Evolutionary conservation across 1,140 invertebrate genomes (phyloP).

Genomic region (Subanguina moxae): DNA sequence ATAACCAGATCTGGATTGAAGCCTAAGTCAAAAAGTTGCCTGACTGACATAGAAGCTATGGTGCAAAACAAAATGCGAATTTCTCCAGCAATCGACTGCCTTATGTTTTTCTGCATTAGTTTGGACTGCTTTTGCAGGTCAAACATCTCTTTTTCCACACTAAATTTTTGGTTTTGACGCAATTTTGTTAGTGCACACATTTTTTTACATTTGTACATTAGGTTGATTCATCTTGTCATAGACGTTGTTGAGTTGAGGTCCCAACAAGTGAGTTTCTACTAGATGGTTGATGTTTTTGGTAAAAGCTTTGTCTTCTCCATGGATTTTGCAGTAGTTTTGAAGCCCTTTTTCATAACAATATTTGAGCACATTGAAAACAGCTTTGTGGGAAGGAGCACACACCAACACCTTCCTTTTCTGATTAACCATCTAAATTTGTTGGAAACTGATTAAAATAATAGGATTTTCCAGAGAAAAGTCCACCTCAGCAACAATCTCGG

Average conservation of each 20-base stretch:
- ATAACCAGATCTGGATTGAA: slow-evolving; percentile 8
- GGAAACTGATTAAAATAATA: background rate
- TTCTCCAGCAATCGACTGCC: background rate
- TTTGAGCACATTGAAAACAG: slow-evolving; percentile 22
- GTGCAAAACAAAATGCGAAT: background rate
- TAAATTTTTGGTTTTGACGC: background rate
- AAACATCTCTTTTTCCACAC: background rate
- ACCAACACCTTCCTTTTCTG: slow-evolving; percentile 22
- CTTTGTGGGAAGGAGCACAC: slow-evolving; percentile 29
- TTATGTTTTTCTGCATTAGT: background rate
- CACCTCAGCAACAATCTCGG: slow-evolving; percentile 37
- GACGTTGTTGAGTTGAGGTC: background rate
- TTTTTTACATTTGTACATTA: background rate
- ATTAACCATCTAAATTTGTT: slow-evolving; percentile 12
- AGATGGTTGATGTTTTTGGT: background rate
- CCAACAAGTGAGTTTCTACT: background rate
- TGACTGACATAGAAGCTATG: slow-evolving; percentile 3
- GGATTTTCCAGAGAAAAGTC: slow-evolving; percentile 11
- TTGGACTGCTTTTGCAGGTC: background rate
- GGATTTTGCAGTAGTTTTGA: slow-evolving; percentile 13
- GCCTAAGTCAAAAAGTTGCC: slow-evolving; percentile 6
- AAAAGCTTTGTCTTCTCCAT: slow-evolving; percentile 11
- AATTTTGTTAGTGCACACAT: slow-evolving; percentile 1
- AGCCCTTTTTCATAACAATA: slow-evolving; percentile 18
- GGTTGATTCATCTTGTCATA: background rate